Base-by-base conservation (phyloP, 2,888 invertebrate genomes). In the Nowickia ferox region DNA sequence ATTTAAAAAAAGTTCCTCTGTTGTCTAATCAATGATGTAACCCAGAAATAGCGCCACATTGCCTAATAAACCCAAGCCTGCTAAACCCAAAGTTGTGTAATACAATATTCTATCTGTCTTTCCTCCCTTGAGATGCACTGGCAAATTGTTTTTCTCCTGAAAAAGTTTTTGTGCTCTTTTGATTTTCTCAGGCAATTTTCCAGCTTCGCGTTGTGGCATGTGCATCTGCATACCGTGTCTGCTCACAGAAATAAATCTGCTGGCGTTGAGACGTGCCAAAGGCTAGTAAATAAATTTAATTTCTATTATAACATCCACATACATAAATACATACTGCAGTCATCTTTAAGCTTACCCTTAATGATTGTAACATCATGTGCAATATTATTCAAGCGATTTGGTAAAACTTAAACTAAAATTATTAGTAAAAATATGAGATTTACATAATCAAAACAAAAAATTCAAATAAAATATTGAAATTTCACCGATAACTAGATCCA, bases 111-210 rank as follows among this genome's bases (percentile, higher is more conserved):
- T 92, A 87, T 94, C 94, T 0, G 77, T 74, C 4, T 91, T 48
- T 19, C 94, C 94, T 9, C 90, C 92, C 88, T 94, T 94, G 42
- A 94, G 88, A 89, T 92, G 92, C 11, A 94, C 90, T 15, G 93
- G 93, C 11, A 90, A 84, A 30, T 92, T 93, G 89, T 94, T 93
- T 68, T 89, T 85, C 38, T 87, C 79, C 65, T 88, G 88, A n/a
- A 88, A 88, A 17, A 81, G 40, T 42, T 83, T 76, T 74, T 88
- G 88, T 22, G 87, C 42, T 13, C 81, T 38, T 19, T 51, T 48
- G 1, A 88, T 17, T 78, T 86, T 88, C 15, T 65, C 59, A 1
- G 71, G 72, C 0, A 78, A 11, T 48, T 63, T 76, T n/a, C 5
- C 13, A 1, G 9, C 17, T 38, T 40, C 42, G 10, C 9, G 5